A percentile compares a stretch with the other conserved stretches of the same genome.
Conservation (phyloP, 64 coral and sea anemone species). For the Anthopleura sola region DNA sequence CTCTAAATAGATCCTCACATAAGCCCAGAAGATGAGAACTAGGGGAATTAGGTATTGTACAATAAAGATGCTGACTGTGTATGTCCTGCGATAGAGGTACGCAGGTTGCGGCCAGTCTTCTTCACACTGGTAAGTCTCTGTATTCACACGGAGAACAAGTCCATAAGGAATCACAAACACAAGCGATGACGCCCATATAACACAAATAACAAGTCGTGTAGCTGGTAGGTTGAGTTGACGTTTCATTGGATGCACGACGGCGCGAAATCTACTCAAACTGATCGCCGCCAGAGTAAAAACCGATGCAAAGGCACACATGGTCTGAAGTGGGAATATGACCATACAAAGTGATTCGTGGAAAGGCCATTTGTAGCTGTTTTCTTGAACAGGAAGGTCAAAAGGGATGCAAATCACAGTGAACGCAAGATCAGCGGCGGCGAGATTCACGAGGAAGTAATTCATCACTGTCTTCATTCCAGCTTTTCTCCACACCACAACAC, state of each 20-base stretch:
- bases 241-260: slow-evolving; percentile 73
- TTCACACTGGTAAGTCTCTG: slow-evolving; percentile 30
- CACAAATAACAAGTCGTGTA: slow-evolving; percentile 42
- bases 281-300: slow-evolving; percentile 70
- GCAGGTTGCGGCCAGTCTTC: slow-evolving; percentile 73
- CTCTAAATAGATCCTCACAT: slow-evolving; percentile 63
- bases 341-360: slow-evolving; percentile 64
- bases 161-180: slow-evolving; percentile 67
- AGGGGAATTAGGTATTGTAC: slow-evolving; percentile 58
- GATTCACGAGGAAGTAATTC: slow-evolving; percentile 82
- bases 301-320: slow-evolving; percentile 65
- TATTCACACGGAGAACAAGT: slow-evolving; percentile 52
- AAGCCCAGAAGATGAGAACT: slow-evolving; percentile 61
- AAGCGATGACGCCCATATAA: slow-evolving; percentile 59
- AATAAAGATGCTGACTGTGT: slow-evolving; percentile 68
- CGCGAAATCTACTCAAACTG: slow-evolving; percentile 68
- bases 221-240: slow-evolving; percentile 42
- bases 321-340: slow-evolving; percentile 74
- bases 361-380: slow-evolving; percentile 64
- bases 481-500: slow-evolving; percentile 68
- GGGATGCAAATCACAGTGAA: slow-evolving; percentile 83
- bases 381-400: slow-evolving; percentile 79
- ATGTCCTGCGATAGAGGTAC: slow-evolving; percentile 20
- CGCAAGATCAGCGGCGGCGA: slow-evolving; percentile 66
- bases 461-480: slow-evolving; percentile 76